Evolutionary conservation across 2,888 invertebrate species (phyloP), one percentile per base, ranked within the genome.

Genomic region (Archips crataeganus): DNA sequence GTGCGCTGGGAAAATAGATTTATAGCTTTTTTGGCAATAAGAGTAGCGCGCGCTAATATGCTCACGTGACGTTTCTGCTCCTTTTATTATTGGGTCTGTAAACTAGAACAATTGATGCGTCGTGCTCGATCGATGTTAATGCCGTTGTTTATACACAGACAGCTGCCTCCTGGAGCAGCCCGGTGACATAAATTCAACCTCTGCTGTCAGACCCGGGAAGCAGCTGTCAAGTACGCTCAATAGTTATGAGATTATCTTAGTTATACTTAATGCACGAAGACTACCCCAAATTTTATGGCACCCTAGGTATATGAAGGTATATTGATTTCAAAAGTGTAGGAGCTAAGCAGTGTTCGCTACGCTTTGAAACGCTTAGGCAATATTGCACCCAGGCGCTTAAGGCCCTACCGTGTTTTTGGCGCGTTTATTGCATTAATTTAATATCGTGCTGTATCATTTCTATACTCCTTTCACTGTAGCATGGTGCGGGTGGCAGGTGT

Each of bases 131-230:
- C 74, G 70, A 74, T 74, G 65, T 73, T 70, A 74, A 70, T 74
- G 74, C 65, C 64, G 69, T 74, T 74, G 74, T 70, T 74, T 74
- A 74, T 74, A 65, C 64, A 39, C n/a, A 65, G 74, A 70, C 74
- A 73, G 68, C 68, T 73, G 68, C 63, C 73, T 69, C 72, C 68
- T 73, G 73, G 67, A 73, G 59, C 68, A 39, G 72, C 49, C 57
- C 71, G 68, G 63, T 63, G 73, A 73, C 73, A 73, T 57, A 54
- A 59, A 69, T 64, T 73, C 73, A 73, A 59, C 65, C 60, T 49
- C 61, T 67, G 34, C 54, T 73, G 36, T 71, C 60, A 51, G 39
- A 32, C 68, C 36, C 47, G 68, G 68, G 49, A 15, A 59, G 59
- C n/a, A 59, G 59, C 68, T 57, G 68, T 68, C 73, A 64, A 62